These are phyloP conservation scores for Osmerus mordax DNA, from an alignment of 2,113 vertebrate genomes.

Conservation along the genomic window DNA sequence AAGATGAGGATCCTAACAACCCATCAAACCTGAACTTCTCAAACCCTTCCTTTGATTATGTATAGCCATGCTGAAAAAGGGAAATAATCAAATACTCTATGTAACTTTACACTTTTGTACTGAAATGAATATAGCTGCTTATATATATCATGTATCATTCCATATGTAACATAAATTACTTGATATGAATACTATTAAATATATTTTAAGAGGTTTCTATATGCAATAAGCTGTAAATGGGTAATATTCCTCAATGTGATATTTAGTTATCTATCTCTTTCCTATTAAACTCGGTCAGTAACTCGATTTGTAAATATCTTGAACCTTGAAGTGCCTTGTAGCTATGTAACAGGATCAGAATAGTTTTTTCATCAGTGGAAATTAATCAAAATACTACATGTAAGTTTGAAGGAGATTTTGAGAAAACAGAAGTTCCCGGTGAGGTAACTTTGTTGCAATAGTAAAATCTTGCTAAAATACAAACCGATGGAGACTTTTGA, in stretches of 20 bases:
- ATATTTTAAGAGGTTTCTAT: slow-evolving; percentile 9
- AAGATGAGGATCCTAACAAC: slow-evolving; percentile 70
- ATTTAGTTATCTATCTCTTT: slow-evolving; percentile 34
- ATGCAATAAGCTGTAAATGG: background rate
- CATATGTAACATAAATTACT: background rate
- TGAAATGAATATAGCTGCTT: slow-evolving; percentile 2
- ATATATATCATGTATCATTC: background rate
- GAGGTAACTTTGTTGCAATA: background rate
- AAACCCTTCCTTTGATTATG: slow-evolving; percentile 41
- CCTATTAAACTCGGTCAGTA: slow-evolving; percentile 24
- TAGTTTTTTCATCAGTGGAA: no score
- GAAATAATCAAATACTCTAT: background rate
- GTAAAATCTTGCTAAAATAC: background rate
- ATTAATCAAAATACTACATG: background rate
- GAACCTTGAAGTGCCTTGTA: background rate
- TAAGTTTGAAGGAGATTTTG: background rate
- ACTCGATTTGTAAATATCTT: slow-evolving; percentile 2
- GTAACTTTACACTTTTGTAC: background rate
- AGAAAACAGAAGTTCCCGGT: background rate
- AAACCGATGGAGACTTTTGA: background rate
- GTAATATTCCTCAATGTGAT: background rate
- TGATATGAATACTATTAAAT: background rate
- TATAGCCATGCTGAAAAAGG: slow-evolving; percentile 20
- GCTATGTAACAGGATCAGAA: no score
- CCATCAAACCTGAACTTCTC: slow-evolving; percentile 55